These are phyloP conservation scores for Mesorhabditis spiculigera DNA, from an alignment of 2,888 invertebrate genomes.

Conservation along the genomic window DNA sequence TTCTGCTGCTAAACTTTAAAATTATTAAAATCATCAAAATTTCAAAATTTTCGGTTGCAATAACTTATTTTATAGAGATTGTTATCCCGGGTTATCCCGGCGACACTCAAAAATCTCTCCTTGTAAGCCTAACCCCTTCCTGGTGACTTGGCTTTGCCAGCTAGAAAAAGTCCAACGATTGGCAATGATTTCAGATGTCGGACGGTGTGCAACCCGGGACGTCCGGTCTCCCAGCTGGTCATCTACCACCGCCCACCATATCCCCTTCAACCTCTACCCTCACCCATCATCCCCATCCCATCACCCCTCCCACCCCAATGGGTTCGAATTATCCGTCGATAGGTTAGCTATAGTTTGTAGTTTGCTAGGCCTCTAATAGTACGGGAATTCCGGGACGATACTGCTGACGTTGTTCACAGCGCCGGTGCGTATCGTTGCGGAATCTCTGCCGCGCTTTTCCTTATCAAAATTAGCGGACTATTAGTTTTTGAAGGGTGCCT, in stretches of 20 bases:
- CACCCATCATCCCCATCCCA: neutral
- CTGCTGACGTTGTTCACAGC: too few relatives aligned
- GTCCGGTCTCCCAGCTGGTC: too few relatives aligned
- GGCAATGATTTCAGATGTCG: neutral
- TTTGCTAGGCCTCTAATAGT: too few relatives aligned
- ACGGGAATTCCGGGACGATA: too few relatives aligned
- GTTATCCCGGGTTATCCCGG: too few relatives aligned
- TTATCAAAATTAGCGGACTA: too few relatives aligned
- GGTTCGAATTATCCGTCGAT: neutral
- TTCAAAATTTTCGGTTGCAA: too few relatives aligned
- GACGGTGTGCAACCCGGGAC: neutral
- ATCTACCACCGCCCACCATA: neutral
- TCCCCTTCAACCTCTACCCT: neutral
- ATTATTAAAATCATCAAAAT: neutral
- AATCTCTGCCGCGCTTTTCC: too few relatives aligned
- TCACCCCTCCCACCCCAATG: neutral
- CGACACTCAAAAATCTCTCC: too few relatives aligned
- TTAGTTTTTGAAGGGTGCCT: too few relatives aligned
- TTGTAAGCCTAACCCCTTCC: neutral
- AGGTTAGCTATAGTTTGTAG: neutral
- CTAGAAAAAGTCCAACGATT: neutral
- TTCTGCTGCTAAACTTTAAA: neutral
- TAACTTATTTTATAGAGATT: too few relatives aligned
- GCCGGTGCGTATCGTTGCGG: too few relatives aligned
- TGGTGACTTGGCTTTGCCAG: neutral